These are phyloP conservation scores for Oegoconia quadripuncta DNA, from an alignment of 2,888 invertebrate species.

Conservation along the genomic window DNA sequence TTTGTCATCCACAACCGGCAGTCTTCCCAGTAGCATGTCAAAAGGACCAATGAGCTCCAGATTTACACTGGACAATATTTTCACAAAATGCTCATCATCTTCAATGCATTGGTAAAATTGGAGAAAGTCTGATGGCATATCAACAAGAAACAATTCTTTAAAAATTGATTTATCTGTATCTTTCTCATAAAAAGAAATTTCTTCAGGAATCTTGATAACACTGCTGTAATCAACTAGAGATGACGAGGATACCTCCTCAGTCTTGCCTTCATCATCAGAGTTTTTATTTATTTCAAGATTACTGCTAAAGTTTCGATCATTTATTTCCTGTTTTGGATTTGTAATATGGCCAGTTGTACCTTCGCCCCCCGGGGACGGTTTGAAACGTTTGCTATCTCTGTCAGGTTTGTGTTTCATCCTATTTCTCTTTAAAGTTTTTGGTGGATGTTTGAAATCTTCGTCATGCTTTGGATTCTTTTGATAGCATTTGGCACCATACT, in stretches of 20 bases:
- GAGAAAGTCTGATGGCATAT: slow-evolving; percentile 95
- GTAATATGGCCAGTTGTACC: neutral
- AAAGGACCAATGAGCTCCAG: slow-evolving; percentile 91
- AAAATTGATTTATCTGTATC: slow-evolving; percentile 78
- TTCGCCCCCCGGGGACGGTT: slow-evolving; percentile 21
- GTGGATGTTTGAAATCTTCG: slow-evolving; percentile 87
- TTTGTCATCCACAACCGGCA: slow-evolving; percentile 76
- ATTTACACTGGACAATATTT: slow-evolving; percentile 82
- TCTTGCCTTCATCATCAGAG: neutral
- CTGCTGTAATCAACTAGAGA: neutral
- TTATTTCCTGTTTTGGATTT: neutral
- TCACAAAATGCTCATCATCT: slow-evolving; percentile 69
- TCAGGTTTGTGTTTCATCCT: slow-evolving; percentile 26
- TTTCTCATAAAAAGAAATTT: slow-evolving; percentile 55
- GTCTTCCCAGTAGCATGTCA: slow-evolving; percentile 86
- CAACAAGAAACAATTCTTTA: slow-evolving; percentile 86
- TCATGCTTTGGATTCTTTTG: slow-evolving; percentile 88
- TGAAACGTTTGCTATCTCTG: slow-evolving; percentile 34
- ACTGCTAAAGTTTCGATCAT: slow-evolving; percentile 1
- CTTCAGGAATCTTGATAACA: slow-evolving; percentile 39
- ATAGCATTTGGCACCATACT: slow-evolving; percentile 89
- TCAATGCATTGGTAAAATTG: slow-evolving; percentile 89
- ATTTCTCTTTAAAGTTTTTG: slow-evolving; percentile 44
- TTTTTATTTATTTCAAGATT: neutral
- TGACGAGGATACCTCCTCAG: slow-evolving; percentile 2